Conservation (phyloP, 2,888 invertebrate species). For the Trissoscelio sp. region DNA sequence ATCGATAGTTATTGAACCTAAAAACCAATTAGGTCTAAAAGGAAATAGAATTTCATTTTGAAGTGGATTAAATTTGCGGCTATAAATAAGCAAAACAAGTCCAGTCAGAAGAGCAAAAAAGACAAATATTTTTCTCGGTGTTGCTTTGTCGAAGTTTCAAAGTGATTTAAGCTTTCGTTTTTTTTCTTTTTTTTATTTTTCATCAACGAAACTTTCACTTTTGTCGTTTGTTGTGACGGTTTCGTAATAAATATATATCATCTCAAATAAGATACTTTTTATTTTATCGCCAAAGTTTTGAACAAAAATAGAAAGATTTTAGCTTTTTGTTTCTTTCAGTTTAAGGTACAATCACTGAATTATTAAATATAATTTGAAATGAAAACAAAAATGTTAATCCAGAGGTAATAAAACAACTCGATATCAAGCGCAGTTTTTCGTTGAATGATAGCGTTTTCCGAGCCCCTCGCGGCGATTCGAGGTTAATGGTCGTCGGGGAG, state of each 20-base stretch:
- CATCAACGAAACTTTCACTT: not conserved
- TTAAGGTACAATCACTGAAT: too few species aligned
- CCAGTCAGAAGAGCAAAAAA: not conserved
- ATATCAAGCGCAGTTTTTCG: slow-evolving; percentile 37
- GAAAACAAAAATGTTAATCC: not conserved
- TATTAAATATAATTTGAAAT: too few species aligned
- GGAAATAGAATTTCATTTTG: not conserved
- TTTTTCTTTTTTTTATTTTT: not conserved
- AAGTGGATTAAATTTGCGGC: not conserved
- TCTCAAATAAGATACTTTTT: too few species aligned
- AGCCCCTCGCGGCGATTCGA: slow-evolving; percentile 71
- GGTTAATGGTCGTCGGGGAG: slow-evolving; percentile 72
- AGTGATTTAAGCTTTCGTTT: slow-evolving; percentile 11
- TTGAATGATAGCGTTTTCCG: slow-evolving; percentile 52
- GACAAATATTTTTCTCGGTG: not conserved
- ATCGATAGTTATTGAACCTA: too few species aligned
- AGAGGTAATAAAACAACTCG: slow-evolving; percentile 12
- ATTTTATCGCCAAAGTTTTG: too few species aligned
- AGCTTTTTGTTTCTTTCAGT: too few species aligned
- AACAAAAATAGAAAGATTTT: too few species aligned
- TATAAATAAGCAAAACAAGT: not conserved
- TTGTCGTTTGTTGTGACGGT: not conserved
- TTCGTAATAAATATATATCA: not conserved
- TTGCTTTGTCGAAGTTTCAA: not conserved
- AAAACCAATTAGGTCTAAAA: too few species aligned